Evolutionary conservation across 1,140 invertebrate species (phyloP).

Genomic region (Protaetia brevitarsis): DNA sequence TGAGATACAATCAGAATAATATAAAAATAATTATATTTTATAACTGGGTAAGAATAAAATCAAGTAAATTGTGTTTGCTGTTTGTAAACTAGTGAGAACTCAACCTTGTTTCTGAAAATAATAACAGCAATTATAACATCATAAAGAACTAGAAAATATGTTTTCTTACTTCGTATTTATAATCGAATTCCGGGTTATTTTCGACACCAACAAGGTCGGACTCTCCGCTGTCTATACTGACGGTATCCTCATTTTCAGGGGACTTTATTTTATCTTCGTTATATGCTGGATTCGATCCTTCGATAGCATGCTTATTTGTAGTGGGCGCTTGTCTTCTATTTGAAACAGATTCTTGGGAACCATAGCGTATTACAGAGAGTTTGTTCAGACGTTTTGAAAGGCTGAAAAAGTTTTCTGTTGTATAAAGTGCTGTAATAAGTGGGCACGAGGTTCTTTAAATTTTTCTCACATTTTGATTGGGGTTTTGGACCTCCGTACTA

Average conservation of each 20-base stretch:
- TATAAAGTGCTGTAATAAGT: no score
- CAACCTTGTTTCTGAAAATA: no score
- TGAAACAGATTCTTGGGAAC: constrained; percentile 58
- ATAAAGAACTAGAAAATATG: no score
- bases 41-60: no score
- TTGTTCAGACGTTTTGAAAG: constrained; percentile 54
- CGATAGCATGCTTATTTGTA: constrained; percentile 64
- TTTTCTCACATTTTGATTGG: no score
- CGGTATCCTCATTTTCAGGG: constrained; percentile 34
- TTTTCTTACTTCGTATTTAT: neutral
- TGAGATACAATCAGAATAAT: no score
- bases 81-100: no score
- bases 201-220: constrained; percentile 64
- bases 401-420: constrained; percentile 32
- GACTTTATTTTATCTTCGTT: constrained; percentile 51
- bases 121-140: no score
- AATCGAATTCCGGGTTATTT: constrained; percentile 57
- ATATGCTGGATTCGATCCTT: constrained; percentile 67
- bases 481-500: no score
- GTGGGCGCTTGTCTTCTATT: constrained; percentile 58
- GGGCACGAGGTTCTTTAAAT: no score
- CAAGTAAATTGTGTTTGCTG: no score
- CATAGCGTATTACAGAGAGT: constrained; percentile 59
- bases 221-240: constrained; percentile 57
- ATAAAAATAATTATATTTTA: no score